Base-by-base conservation (phyloP, 2,888 invertebrate species). In the Apoda limacodes region DNA sequence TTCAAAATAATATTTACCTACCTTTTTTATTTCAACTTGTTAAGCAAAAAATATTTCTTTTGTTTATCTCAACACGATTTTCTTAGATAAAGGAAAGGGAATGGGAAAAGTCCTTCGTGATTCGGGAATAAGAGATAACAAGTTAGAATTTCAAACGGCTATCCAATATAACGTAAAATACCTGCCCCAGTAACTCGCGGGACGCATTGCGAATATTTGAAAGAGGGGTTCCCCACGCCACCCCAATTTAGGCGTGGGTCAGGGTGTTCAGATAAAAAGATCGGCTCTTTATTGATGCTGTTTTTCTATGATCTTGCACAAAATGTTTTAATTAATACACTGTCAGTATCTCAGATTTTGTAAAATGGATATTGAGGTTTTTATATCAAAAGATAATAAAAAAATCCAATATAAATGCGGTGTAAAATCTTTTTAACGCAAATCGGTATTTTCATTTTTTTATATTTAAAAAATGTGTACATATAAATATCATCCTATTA, bases 61-160 rank as follows among this genome's bases (percentile, higher is more conserved):
- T n/a, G n/a, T n/a, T n/a, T n/a, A n/a, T n/a, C n/a, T n/a, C n/a
- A n/a, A n/a, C n/a, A n/a, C n/a, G n/a, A n/a, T n/a, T n/a, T n/a
- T n/a, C n/a, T n/a, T n/a, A n/a, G n/a, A n/a, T n/a, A n/a, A n/a
- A n/a, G n/a, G n/a, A n/a, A n/a, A n/a, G n/a, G n/a, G n/a, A n/a
- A 25, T 25, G 13, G 25, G 25, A 13, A 14, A 4, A 9, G 25
- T 25, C 15, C 12, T 13, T 15, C 9, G 15, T 25, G 9, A 17
- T 11, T 9, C 12, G 10, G 19, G 12, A 19, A 13, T 3, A 20
- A 38, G 41, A 44, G 48, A 51, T 53, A 53, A 47, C 50, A 49
- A 51, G 47, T 50, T 52, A 50, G 52, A 55, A 54, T 56, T 56
- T 52, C 46, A 50, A 52, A 50, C 50, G 52, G 32, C 44, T 30